Evolutionary conservation across 2,113 vertebrate species (phyloP).

Genomic region (Clarias magur): DNA sequence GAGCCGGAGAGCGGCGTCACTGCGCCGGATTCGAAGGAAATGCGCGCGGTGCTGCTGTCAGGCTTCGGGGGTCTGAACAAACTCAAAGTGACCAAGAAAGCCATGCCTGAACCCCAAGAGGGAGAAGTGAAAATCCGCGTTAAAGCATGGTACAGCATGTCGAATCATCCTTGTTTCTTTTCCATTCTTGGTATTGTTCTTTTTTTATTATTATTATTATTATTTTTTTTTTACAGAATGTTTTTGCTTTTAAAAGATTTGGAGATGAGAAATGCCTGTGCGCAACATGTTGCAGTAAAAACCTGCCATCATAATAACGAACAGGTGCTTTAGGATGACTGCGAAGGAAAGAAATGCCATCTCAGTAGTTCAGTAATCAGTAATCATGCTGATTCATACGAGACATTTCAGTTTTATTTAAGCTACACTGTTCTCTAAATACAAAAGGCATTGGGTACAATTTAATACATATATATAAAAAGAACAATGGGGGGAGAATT

Average conservation of each 20-base stretch:
- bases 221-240: neutral
- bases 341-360: neutral
- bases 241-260: neutral
- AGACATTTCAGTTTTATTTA: neutral
- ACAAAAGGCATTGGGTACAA: neutral
- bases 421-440: no score
- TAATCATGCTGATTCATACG: constrained; percentile 11
- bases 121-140: constrained; percentile 96
- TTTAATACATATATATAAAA: neutral
- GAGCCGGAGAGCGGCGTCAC: constrained; percentile 70
- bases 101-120: constrained; percentile 91
- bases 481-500: neutral
- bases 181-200: constrained; percentile 10
- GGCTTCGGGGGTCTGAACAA: constrained; percentile 95
- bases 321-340: neutral
- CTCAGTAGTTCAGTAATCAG: neutral
- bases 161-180: neutral
- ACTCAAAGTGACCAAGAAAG: constrained; percentile 85
- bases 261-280: neutral
- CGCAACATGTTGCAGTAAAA: constrained; percentile 23
- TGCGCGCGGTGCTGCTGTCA: constrained; percentile 88
- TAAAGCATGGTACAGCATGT: constrained; percentile 87
- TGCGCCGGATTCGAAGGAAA: constrained; percentile 82
- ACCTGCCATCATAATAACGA: neutral
- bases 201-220: neutral